Evolutionary conservation across 2,797 vertebrate genomes (phyloP).

Genomic region (Pelochelys cantorii): DNA sequence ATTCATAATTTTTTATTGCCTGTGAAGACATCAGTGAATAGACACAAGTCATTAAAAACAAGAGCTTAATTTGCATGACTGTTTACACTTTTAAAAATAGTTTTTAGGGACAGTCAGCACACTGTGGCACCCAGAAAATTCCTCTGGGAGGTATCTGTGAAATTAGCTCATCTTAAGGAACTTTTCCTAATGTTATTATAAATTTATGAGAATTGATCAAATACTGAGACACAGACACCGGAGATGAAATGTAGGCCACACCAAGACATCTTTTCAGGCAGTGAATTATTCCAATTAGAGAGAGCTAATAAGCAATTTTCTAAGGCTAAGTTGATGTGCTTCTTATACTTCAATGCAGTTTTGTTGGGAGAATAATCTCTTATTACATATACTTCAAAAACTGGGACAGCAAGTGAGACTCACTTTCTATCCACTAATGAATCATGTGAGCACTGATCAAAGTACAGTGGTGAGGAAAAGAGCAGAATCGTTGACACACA

Average conservation of each 20-base stretch:
- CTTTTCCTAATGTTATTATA: not conserved
- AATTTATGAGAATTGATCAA: conserved; percentile 22
- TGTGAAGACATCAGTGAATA: not conserved
- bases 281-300: conserved; percentile 5
- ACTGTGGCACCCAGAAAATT: not conserved
- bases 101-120: not conserved
- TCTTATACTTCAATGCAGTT: conserved; percentile 13
- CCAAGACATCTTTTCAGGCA: not conserved
- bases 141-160: not conserved
- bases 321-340: conserved; percentile 22
- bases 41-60: not conserved
- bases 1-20: not conserved
- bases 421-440: conserved; percentile 21
- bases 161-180: not conserved
- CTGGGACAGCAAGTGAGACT: not conserved
- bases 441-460: not conserved
- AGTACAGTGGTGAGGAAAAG: not conserved
- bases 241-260: not conserved
- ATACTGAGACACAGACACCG: not conserved
- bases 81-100: not conserved
- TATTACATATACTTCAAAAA: conserved; percentile 16
- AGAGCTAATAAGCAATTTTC: conserved; percentile 4
- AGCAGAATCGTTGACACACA: not conserved
- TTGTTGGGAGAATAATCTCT: conserved; percentile 22
- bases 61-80: not conserved